Conservation (phyloP, 2,888 invertebrate species). For the Crioceris asparagi region DNA sequence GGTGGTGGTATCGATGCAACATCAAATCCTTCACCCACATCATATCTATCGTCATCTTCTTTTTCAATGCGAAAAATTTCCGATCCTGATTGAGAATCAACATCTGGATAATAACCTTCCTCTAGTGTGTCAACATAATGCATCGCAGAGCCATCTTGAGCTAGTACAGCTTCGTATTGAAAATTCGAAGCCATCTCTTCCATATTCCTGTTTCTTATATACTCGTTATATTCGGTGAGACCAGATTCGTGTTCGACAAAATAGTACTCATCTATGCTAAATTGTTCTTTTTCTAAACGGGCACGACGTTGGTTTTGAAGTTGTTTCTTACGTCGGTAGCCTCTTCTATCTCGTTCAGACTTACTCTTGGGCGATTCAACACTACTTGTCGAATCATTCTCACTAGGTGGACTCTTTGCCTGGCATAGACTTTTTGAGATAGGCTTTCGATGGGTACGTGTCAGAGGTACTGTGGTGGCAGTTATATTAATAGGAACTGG, state of each 20-base stretch:
- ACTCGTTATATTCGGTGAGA: conserved; percentile 32
- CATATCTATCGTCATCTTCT: conserved; percentile 46
- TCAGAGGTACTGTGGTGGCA: conserved; percentile 39
- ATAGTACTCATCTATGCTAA: conserved; percentile 34
- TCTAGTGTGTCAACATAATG: conserved; percentile 31
- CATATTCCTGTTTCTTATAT: conserved; percentile 30
- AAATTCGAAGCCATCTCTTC: conserved; percentile 33
- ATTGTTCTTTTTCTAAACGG: conserved; percentile 42
- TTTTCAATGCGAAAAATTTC: conserved; percentile 39
- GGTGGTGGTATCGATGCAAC: conserved; percentile 69
- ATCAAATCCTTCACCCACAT: conserved; percentile 65
- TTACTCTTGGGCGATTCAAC: conserved; percentile 53
- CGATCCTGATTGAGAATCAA: conserved; percentile 43
- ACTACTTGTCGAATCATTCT: conserved; percentile 65
- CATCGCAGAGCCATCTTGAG: conserved; percentile 23
- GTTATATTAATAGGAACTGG: conserved; percentile 56
- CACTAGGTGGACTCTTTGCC: conserved; percentile 60
- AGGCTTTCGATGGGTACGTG: conserved; percentile 38
- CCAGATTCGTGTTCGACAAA: conserved; percentile 31
- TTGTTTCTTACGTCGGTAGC: conserved; percentile 58
- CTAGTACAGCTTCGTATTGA: conserved; percentile 29
- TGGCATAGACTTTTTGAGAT: conserved; percentile 49
- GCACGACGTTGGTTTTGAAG: conserved; percentile 42
- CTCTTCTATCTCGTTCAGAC: conserved; percentile 45
- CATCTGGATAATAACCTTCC: conserved; percentile 57